Percentiles rank a stretch among this genome's conserved stretches.
Conservation (phyloP, 2,113 vertebrate species). For the Siniperca chuatsi region DNA sequence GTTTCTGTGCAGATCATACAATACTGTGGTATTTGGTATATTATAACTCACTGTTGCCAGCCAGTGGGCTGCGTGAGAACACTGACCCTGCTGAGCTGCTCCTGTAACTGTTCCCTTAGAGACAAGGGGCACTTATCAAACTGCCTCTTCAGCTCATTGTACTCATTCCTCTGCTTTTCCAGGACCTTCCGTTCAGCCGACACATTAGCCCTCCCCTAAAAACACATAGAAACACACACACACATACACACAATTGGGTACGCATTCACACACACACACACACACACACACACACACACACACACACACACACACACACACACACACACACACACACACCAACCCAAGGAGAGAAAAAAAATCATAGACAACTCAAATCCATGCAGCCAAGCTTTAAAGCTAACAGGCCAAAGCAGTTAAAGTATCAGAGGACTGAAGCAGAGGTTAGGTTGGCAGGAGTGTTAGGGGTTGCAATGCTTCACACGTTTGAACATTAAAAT, state of each 20-base stretch:
- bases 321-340: slow-evolving; percentile 56
- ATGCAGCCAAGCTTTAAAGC: slow-evolving; percentile 67
- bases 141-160: slow-evolving; percentile 96
- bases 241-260: slow-evolving; percentile 26
- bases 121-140: slow-evolving; percentile 98
- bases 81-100: slow-evolving; percentile 99
- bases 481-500: slow-evolving; percentile 2
- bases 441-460: slow-evolving; percentile 40
- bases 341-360: slow-evolving; percentile 70
- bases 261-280: slow-evolving; percentile 45
- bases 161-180: slow-evolving; percentile 92
- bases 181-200: slow-evolving; percentile 94
- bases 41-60: slow-evolving; percentile 80
- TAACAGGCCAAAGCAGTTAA: slow-evolving; percentile 48
- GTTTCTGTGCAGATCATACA: slow-evolving; percentile 53
- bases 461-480: slow-evolving; percentile 37
- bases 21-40: slow-evolving; percentile 64
- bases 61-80: slow-evolving; percentile 82
- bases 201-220: slow-evolving; percentile 98
- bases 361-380: slow-evolving; percentile 76
- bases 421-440: slow-evolving; percentile 45
- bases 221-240: slow-evolving; percentile 77
- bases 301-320: slow-evolving; percentile 59
- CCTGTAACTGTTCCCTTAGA: slow-evolving; percentile 96
- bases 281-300: slow-evolving; percentile 43